A percentile compares a stretch with the other conserved stretches of the same genome.
phyloP scores from a whole-genome alignment of 2,113 vertebrate genomes.

The Pantherophis guttatus region DNA sequence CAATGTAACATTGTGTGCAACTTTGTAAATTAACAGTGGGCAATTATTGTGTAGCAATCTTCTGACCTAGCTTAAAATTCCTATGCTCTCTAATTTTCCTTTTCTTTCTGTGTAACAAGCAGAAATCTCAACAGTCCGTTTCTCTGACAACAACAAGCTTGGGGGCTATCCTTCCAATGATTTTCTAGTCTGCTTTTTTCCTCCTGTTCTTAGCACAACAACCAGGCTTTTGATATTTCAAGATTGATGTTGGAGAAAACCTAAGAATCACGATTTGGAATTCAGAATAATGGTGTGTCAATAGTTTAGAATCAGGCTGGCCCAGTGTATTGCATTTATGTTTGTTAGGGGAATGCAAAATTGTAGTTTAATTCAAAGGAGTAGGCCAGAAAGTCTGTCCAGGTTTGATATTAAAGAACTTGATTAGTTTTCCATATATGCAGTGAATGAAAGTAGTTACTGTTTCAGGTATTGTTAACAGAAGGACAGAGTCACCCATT shows the following conservation, averaged over 20 bases:
- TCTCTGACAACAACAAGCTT: background rate
- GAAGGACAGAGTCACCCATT: conserved; percentile 29
- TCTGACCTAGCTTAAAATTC: background rate
- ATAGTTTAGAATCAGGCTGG: background rate
- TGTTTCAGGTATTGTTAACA: conserved; percentile 19
- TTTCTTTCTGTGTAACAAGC: background rate
- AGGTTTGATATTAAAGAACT: background rate
- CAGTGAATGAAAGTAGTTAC: background rate
- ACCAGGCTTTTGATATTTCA: background rate
- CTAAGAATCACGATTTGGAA: fast-evolving
- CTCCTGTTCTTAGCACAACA: background rate
- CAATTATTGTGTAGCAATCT: background rate
- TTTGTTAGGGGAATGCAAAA: background rate
- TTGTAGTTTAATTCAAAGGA: background rate
- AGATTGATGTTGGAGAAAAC: fast-evolving
- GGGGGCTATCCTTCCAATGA: background rate
- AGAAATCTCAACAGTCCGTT: background rate
- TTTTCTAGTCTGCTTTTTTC: background rate
- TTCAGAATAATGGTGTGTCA: background rate
- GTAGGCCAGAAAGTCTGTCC: background rate
- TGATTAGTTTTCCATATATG: background rate
- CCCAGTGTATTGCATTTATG: background rate
- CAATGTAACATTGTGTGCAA: background rate
- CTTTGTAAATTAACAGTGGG: background rate
- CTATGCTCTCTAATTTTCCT: background rate